Percentiles rank a stretch among this genome's conserved stretches.
These are phyloP conservation scores for Chelmon rostratus DNA, from an alignment of 2,797 vertebrate genomes.

Conservation along the genomic window DNA sequence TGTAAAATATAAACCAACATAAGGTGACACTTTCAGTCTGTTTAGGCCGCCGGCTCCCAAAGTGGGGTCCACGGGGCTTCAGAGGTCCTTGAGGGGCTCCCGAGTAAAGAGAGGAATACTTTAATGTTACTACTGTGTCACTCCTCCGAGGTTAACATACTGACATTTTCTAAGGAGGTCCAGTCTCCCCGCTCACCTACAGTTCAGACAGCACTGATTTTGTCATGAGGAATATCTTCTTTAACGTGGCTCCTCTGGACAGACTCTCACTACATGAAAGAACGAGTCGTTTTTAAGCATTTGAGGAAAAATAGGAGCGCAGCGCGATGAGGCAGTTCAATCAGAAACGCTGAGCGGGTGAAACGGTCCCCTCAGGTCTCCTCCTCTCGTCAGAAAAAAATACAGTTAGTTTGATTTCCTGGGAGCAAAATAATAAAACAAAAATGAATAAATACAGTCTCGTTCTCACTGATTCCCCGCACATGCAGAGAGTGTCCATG, in stretches of 20 bases:
- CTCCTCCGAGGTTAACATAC: slow-evolving; percentile 53
- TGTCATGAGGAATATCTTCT: slow-evolving; percentile 22
- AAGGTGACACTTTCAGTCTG: slow-evolving; percentile 70
- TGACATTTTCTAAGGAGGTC: slow-evolving; percentile 48
- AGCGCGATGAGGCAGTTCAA: slow-evolving; percentile 63
- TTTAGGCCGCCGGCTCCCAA: slow-evolving; percentile 44
- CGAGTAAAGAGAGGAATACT: slow-evolving; percentile 56
- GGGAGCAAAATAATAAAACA: slow-evolving; percentile 47
- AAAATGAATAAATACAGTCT: slow-evolving; percentile 82
- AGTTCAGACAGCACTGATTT: slow-evolving; percentile 25
- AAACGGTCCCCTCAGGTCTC: slow-evolving; percentile 50
- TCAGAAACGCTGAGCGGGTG: slow-evolving; percentile 48
- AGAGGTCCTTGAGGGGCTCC: slow-evolving; percentile 63
- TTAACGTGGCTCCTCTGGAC: slow-evolving; percentile 1
- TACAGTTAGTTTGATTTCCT: slow-evolving; percentile 59
- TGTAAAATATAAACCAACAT: slow-evolving; percentile 75
- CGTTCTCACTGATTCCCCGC: slow-evolving; percentile 86
- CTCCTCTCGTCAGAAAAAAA: slow-evolving; percentile 65
- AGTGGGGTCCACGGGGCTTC: slow-evolving; percentile 42
- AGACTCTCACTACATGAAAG: slow-evolving; percentile 8
- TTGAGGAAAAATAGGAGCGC: slow-evolving; percentile 24
- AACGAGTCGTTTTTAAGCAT: slow-evolving; percentile 15
- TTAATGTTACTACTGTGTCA: slow-evolving; percentile 34
- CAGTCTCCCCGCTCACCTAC: slow-evolving; percentile 40
- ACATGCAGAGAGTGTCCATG: slow-evolving; percentile 95